Evolutionary conservation across 2,888 invertebrate genomes (phyloP), one percentile per base, ranked within the genome.

Genomic region (Agrenia bidenticulata): DNA sequence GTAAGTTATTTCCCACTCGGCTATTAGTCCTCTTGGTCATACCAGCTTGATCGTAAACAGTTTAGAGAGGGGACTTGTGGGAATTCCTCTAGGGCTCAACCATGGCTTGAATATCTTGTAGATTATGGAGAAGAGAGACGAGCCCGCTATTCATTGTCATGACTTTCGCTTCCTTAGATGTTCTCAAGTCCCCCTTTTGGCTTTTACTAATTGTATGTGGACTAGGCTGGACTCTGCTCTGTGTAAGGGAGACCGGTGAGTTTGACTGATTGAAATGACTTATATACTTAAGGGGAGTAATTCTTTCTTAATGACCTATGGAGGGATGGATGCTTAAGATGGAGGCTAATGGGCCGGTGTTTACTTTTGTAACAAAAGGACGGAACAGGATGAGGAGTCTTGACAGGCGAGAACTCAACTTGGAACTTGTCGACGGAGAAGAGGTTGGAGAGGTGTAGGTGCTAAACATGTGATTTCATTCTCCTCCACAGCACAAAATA

Each of bases 281-380:
- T 45, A 45, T n/a, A n/a, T n/a, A 45, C 19, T 45, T 45, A 45
- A 45, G 39, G 15, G 15, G n/a, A 39, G 45, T 19, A 45, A 45
- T 45, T 15, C 45, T n/a, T 5, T 15, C 45, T 15, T 45, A 45
- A 45, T 45, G 45, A 45, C 45, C 45, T 32, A 32, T 11, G 4
- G 32, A 32, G 11, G 32, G 32, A 32, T 32, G n/a, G n/a, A 32
- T 32, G 32, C 32, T 7, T 32, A 32, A 11, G 32, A 32, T 32
- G 32, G 32, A 45, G 45, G 19, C 45, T 45, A 45, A 45, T 45
- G 45, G 45, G 45, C 19, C 45, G 45, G 45, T 45, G 45, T 45
- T 45, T 45, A 45, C 45, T 45, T 45, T 17, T 15, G 5, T n/a
- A 45, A 45, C 45, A 45, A 45, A 45, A 15, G 45, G 19, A 45